These are phyloP conservation scores for Eulemur albifrons DNA, from an alignment of 2,797 vertebrate species.

Conservation along the genomic window DNA sequence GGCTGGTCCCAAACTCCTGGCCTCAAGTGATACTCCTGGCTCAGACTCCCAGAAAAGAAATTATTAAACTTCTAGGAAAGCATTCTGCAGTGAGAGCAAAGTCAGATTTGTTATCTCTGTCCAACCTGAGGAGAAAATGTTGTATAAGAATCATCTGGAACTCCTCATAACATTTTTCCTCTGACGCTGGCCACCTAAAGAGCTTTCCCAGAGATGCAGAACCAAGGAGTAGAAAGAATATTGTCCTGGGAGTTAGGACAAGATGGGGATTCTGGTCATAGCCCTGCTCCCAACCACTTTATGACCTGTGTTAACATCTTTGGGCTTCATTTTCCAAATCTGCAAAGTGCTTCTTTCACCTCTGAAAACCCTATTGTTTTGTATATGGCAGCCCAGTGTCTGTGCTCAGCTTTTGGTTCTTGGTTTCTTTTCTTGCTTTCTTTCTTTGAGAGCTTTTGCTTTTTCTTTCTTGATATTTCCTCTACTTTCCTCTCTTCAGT, in stretches of 20 bases:
- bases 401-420: neutral
- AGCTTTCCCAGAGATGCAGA: neutral
- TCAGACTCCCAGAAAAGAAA: neutral
- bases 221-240: neutral
- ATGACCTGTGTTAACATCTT: neutral
- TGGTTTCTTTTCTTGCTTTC: neutral
- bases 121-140: neutral
- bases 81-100: neutral
- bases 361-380: neutral
- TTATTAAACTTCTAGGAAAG: neutral
- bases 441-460: neutral
- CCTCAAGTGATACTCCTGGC: neutral
- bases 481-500: neutral
- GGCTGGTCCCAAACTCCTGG: neutral
- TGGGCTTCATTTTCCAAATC: neutral
- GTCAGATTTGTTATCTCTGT: conserved; percentile 20
- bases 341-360: neutral
- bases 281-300: neutral
- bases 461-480: neutral
- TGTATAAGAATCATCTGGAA: neutral
- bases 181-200: neutral
- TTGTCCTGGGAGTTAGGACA: neutral
- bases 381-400: neutral
- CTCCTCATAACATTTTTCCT: neutral
- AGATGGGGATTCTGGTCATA: neutral